phyloP scores from a whole-genome alignment of 2,888 invertebrate genomes.

The Cosmia trapezina region DNA sequence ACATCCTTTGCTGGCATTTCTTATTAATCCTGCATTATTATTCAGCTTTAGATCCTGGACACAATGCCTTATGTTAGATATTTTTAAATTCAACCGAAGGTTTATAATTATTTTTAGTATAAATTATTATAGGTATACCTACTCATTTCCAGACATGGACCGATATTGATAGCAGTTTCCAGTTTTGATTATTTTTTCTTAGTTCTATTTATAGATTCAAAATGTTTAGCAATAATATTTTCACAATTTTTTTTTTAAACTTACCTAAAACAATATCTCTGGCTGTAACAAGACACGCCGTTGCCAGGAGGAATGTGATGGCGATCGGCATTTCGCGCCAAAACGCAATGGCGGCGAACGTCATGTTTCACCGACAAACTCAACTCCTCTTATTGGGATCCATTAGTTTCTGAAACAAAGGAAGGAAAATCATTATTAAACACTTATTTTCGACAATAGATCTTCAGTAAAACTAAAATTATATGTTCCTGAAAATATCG shows the following conservation, averaged over 20 bases:
- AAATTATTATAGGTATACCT: not conserved
- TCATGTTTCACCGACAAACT: constrained; percentile 83
- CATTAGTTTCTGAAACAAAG: constrained; percentile 88
- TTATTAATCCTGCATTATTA: constrained; percentile 41
- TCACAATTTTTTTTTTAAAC: constrained; percentile 61
- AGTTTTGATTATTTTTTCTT: not conserved
- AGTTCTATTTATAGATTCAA: not conserved
- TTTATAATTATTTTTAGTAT: not conserved
- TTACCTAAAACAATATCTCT: constrained; percentile 85
- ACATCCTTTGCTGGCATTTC: constrained; percentile 44
- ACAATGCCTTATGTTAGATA: constrained; percentile 21
- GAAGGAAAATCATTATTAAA: constrained; percentile 10
- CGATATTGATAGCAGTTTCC: not conserved
- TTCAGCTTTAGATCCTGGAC: constrained; percentile 16
- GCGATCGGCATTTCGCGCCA: constrained; percentile 86
- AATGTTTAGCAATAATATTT: not conserved
- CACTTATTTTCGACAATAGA: not conserved
- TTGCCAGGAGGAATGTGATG: constrained; percentile 78
- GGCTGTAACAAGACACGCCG: constrained; percentile 79
- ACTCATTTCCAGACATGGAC: not conserved
- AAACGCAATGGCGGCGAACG: constrained; percentile 81
- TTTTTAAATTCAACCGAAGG: constrained; percentile 11
- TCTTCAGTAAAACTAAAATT: not conserved
- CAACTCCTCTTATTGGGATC: constrained; percentile 85
- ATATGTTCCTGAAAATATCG: not conserved